These are phyloP conservation scores for Suricata suricatta DNA, from an alignment of 2,113 vertebrate genomes.

Conservation along the genomic window DNA sequence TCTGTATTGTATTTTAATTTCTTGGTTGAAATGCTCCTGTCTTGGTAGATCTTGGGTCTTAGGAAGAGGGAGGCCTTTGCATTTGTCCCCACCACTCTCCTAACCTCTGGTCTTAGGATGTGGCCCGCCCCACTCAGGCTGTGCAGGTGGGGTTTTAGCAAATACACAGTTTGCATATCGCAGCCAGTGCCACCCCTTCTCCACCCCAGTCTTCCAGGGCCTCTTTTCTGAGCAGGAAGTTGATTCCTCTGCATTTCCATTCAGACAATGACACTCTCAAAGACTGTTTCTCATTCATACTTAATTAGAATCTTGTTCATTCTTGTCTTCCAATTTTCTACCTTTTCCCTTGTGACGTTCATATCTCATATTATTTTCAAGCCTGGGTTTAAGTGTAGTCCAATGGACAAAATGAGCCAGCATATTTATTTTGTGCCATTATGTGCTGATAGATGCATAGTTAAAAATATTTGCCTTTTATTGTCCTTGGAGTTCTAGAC, in stretches of 20 bases:
- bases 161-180: background rate
- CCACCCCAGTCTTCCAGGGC: background rate
- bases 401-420: slow-evolving; percentile 61
- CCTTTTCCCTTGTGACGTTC: slow-evolving; percentile 34
- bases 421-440: slow-evolving; percentile 50
- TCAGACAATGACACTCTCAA: background rate
- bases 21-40: slow-evolving; percentile 64
- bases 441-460: slow-evolving; percentile 80
- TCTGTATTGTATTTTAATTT: slow-evolving; percentile 70
- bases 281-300: background rate
- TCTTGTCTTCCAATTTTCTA: slow-evolving; percentile 50
- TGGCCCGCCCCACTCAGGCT: background rate
- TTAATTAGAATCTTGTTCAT: slow-evolving; percentile 37
- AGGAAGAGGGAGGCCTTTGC: background rate
- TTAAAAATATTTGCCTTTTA: slow-evolving; percentile 81
- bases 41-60: background rate
- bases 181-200: background rate
- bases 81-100: background rate
- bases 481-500: slow-evolving; percentile 86
- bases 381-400: slow-evolving; percentile 59
- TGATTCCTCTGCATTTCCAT: slow-evolving; percentile 12
- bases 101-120: background rate
- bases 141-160: background rate
- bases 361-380: slow-evolving; percentile 18
- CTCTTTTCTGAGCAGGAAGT: slow-evolving; percentile 30